These are phyloP conservation scores for Tiliacea aurago DNA, from an alignment of 2,888 invertebrate species.

Conservation along the genomic window DNA sequence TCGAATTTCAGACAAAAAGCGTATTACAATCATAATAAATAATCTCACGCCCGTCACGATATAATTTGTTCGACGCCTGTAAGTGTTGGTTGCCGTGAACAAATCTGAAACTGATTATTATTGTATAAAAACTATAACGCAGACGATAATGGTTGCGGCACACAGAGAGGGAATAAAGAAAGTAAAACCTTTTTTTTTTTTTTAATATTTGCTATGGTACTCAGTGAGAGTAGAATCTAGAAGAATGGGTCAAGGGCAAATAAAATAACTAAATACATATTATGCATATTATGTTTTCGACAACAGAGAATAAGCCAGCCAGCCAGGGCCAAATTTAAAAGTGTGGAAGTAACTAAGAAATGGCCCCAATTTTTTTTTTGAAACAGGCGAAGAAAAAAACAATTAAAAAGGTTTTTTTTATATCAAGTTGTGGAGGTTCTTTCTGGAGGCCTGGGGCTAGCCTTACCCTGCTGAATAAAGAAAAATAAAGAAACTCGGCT, in stretches of 20 bases:
- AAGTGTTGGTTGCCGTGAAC: constrained; percentile 53
- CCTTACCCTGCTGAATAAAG: too few relatives aligned
- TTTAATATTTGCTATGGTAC: neutral
- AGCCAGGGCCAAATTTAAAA: too few relatives aligned
- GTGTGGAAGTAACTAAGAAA: too few relatives aligned
- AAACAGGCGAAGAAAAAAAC: too few relatives aligned
- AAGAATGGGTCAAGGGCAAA: neutral
- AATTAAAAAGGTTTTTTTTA: too few relatives aligned
- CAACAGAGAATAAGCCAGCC: neutral
- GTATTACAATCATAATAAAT: constrained; percentile 48
- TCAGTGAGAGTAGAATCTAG: neutral
- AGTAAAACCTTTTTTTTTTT: neutral
- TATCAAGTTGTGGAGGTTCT: too few relatives aligned
- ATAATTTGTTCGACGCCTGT: constrained; percentile 53
- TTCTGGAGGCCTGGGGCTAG: too few relatives aligned
- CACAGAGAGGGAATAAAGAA: constrained; percentile 29
- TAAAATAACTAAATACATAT: neutral
- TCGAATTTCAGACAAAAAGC: constrained; percentile 52
- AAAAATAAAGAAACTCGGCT: neutral
- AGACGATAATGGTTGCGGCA: constrained; percentile 31
- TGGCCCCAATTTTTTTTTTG: too few relatives aligned
- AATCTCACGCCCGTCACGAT: constrained; percentile 61
- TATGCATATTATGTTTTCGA: neutral
- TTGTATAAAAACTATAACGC: constrained; percentile 60
- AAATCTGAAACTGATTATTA: constrained; percentile 64